phyloP scores from a whole-genome alignment of 2,888 invertebrate genomes.

The Azorinus chamasolen region DNA sequence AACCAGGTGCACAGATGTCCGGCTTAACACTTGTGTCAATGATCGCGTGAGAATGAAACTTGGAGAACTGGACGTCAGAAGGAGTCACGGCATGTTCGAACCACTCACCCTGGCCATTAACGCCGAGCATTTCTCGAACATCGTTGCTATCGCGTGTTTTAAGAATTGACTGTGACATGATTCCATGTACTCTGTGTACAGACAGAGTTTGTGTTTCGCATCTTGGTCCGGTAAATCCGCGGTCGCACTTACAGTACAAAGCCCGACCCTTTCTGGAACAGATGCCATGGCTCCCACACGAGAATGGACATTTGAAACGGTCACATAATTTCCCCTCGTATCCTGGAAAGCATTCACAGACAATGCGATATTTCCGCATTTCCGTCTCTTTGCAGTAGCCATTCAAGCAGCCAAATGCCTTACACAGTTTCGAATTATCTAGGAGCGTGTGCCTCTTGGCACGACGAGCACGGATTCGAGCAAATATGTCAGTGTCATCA shows the following conservation, averaged over 20 bases:
- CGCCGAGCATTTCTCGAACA: no score
- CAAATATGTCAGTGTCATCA: no score
- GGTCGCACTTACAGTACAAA: conserved; percentile 51
- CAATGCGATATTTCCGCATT: conserved; percentile 54
- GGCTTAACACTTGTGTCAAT: conserved; percentile 56
- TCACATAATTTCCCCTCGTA: conserved; percentile 60
- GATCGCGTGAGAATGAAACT: conserved; percentile 59
- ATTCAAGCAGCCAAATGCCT: conserved; percentile 59
- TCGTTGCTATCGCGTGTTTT: no score
- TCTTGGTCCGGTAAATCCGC: conserved; percentile 45
- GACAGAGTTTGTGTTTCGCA: conserved; percentile 29
- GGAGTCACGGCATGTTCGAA: no score
- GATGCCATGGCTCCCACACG: conserved; percentile 57
- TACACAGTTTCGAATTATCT: conserved; percentile 50
- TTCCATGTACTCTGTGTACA: background rate
- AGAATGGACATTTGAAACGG: conserved; percentile 46
- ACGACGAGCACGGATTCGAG: no score
- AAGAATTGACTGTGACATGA: background rate
- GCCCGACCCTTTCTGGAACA: conserved; percentile 44
- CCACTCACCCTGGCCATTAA: no score
- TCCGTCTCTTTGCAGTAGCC: conserved; percentile 57
- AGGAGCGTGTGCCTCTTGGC: conserved; percentile 43
- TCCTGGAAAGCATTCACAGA: conserved; percentile 58
- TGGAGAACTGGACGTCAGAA: conserved; percentile 36
- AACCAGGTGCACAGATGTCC: conserved; percentile 59